Percentiles rank a stretch among this genome's conserved stretches.
Conservation (phyloP, 2,113 vertebrate species). For the Eudyptes chrysolophus region DNA sequence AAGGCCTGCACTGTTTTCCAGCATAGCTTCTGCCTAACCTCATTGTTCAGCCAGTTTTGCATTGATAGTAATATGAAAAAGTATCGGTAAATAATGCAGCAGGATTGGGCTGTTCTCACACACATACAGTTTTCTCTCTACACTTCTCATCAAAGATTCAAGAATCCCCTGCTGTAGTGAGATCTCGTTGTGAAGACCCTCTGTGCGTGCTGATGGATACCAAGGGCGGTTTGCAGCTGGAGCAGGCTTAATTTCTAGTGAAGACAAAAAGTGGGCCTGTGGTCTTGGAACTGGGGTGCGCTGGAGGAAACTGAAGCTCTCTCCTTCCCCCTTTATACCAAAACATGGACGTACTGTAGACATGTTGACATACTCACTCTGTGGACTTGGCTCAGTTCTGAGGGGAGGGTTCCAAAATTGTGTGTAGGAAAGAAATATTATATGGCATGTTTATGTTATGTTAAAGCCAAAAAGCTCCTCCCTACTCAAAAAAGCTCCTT, state of each 20-base stretch:
- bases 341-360: accelerated
- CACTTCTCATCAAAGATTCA: not conserved
- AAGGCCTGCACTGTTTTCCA: not conserved
- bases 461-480: not conserved
- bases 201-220: not conserved
- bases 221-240: not conserved
- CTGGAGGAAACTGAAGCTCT: not conserved
- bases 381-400: not conserved
- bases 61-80: not conserved
- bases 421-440: not conserved
- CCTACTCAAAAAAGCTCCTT: not conserved
- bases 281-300: accelerated
- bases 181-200: not conserved
- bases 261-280: not conserved
- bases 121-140: not conserved
- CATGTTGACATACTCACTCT: accelerated
- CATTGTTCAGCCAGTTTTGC: not conserved
- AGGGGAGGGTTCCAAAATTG: not conserved
- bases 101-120: not conserved
- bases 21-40: not conserved
- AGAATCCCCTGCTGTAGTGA: not conserved
- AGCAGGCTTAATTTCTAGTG: not conserved
- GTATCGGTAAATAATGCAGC: not conserved
- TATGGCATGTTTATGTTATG: not conserved
- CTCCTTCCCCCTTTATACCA: not conserved